Conservation (phyloP, 2,113 vertebrate genomes). For the Phrynocephalus versicolor region DNA sequence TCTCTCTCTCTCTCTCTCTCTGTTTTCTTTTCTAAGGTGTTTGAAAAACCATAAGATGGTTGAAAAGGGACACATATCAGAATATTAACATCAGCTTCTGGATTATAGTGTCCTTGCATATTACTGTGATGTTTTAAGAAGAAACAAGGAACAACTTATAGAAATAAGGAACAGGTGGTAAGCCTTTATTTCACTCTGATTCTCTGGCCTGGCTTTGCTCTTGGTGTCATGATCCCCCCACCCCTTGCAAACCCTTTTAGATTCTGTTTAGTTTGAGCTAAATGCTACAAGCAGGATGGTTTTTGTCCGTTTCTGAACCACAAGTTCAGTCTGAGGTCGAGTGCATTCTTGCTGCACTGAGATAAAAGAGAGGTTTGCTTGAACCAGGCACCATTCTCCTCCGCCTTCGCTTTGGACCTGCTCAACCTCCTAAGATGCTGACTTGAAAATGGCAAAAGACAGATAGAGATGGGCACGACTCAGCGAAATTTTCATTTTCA, state of each 20-base stretch:
- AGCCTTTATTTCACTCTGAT: background rate
- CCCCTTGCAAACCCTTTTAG: background rate
- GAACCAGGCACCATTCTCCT: background rate
- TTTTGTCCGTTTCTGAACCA: background rate
- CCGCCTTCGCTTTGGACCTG: fast-evolving
- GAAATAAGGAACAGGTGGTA: background rate
- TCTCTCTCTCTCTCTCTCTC: background rate
- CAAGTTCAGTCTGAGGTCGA: conserved; percentile 20
- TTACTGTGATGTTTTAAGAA: background rate
- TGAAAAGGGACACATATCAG: background rate
- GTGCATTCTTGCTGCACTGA: conserved; percentile 13
- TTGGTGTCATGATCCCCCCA: background rate
- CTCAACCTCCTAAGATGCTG: background rate
- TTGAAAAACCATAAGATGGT: background rate
- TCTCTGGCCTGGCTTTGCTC: background rate
- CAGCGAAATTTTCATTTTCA: too few species aligned
- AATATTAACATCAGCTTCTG: background rate
- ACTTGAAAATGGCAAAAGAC: background rate
- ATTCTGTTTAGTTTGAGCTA: background rate
- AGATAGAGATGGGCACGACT: too few species aligned
- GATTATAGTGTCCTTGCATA: background rate
- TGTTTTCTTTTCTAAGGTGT: background rate
- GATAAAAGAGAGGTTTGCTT: conserved; percentile 3
- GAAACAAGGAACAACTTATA: background rate
- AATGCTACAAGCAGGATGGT: background rate